Evolutionary conservation across 2,113 vertebrate genomes (phyloP).

Genomic region (Amphilophus citrinellus): DNA sequence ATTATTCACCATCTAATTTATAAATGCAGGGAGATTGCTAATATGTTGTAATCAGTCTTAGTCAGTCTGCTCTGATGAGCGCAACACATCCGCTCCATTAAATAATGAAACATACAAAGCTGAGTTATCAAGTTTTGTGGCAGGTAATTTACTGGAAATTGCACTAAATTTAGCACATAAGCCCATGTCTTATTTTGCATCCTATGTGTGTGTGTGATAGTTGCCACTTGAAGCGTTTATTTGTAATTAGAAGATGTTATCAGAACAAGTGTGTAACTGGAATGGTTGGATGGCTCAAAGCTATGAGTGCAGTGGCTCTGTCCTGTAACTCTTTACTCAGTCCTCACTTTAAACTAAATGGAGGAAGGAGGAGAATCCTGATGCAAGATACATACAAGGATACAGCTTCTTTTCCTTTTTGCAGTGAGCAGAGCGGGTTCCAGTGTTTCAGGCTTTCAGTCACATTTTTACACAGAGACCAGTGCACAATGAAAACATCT

Average conservation of each 20-base stretch:
- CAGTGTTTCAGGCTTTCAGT: too few species aligned
- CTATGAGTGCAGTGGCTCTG: not conserved
- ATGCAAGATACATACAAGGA: too few species aligned
- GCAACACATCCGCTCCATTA: not conserved
- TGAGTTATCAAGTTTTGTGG: not conserved
- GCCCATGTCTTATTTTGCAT: not conserved
- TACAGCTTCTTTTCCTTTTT: too few species aligned
- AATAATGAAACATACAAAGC: not conserved
- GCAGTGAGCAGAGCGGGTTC: too few species aligned
- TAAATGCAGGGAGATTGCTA: not conserved
- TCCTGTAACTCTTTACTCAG: not conserved
- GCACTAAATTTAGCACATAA: not conserved
- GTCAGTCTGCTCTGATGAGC: rapidly evolving
- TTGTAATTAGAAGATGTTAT: not conserved
- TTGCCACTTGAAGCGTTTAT: not conserved
- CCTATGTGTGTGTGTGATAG: not conserved
- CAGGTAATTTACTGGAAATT: not conserved
- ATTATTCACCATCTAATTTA: too few species aligned
- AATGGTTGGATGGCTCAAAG: not conserved
- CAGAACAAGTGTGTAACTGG: too few species aligned
- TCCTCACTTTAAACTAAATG: not conserved
- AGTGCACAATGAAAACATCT: too few species aligned
- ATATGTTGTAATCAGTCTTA: not conserved
- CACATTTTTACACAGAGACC: too few species aligned
- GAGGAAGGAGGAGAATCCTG: too few species aligned